Base-by-base conservation (phyloP, 2,797 vertebrate species). In the Melanotaenia boesemani region DNA sequence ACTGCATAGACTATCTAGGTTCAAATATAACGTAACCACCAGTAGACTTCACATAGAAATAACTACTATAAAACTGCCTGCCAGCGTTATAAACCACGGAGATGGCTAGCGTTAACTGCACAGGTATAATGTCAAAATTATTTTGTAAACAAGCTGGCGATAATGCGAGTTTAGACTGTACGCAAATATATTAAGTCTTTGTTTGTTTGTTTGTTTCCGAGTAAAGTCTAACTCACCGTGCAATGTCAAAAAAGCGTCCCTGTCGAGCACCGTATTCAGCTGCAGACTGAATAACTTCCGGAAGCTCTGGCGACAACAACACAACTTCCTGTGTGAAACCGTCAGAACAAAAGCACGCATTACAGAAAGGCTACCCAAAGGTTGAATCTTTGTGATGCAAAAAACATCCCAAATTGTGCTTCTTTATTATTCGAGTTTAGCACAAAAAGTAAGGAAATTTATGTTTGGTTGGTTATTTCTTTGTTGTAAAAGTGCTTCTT, bases 21-120 rank as follows among this genome's bases (percentile, higher is more conserved):
- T 36, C 34, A 37, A 41, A 46, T 15, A 60, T 1, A 3, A 30
- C 20, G 54, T 54, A 46, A 6, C 26, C 2, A 3, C 2, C n/a
- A 52, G 54, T 15, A 22, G 22, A 5, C 18, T 18, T 18, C 28
- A 32, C 28, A 56, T 16, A 56, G 28, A 57, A 15, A 28, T 18
- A 56, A 15, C 54, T 7, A 54, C 54, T 30, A 16, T 32, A 18
- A 28, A 57, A 57, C 28, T 32, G 28, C 16, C 28, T 32, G 46
- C 57, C 36, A 52, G 69, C 55, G 24, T n/a, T 6, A 26, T 24
- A 66, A 74, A 72, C 26, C 28, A 32, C 15, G 15, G 3, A 16
- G 55, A 39, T 1, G 20, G 84, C 68, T 58, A 67, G 69, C 56
- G 55, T 59, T 73, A 86, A 78, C 75, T 6, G 57, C 59, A 7